Base-by-base conservation (phyloP, 2,113 vertebrate species). In the Canis aureus region DNA sequence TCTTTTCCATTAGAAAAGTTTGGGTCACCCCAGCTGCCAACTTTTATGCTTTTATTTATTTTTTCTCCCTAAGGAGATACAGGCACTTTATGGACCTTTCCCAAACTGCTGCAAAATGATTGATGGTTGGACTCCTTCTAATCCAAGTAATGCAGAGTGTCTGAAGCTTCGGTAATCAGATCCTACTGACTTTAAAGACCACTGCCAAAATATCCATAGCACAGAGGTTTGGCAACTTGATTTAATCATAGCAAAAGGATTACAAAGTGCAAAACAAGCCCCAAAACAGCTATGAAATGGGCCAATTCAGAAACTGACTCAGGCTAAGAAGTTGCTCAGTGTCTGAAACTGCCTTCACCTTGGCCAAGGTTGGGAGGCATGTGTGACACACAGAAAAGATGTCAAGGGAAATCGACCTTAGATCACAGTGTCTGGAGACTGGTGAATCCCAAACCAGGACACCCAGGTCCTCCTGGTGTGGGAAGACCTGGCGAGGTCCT, bases 101-200 rank as follows among this genome's bases (percentile, higher is more conserved):
- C 90, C 89, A 78, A 84, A 60, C 91, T 51, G 49, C 0, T 5
- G 91, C 43, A 29, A 64, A 69, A 74, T 95, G 96, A 96, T 23
- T 49, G 95, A 97, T 32, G 76, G 80, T 71, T 87, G 60, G 51
- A 60, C 86, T 79, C 66, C 51, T 95, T 67, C 85, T 29, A 29
- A 59, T n/a, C 71, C 38, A 53, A 69, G 80, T 69, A 66, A 86
- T 15, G 67, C 64, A 3, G 25, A 64, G 87, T 15, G 25, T 96
- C 96, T 97, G 93, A 90, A 94, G 69, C 53, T 78, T 25, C 20
- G 89, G 83, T 57, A 98, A 97, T 53, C n/a, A 0, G 97, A 95
- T 62, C 96, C 74, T 71, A 25, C 86, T 6, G 22, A 59, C 79
- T 38, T 67, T 83, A 38, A 8, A 78, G 98, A 80, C 15, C 67